Evolutionary conservation across 1,140 invertebrate genomes (phyloP).

Genomic region (Palaemon carinicauda): DNA sequence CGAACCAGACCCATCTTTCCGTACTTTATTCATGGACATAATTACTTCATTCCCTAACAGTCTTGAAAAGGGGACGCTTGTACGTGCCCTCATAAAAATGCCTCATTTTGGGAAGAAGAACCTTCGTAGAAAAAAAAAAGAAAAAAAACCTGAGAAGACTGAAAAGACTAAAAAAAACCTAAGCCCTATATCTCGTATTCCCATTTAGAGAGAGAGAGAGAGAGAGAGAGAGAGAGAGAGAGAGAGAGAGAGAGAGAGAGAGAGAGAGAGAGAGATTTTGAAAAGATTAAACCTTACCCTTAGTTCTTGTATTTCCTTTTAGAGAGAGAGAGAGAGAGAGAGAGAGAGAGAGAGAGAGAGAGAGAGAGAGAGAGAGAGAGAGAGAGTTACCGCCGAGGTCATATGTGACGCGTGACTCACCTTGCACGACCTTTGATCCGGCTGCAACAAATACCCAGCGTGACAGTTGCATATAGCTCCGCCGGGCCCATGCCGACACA

Average conservation of each 20-base stretch:
- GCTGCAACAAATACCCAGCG: constrained; percentile 63
- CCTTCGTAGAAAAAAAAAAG: constrained; percentile 28
- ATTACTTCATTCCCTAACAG: too few relatives aligned
- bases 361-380: too few relatives aligned
- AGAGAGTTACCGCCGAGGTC: too few relatives aligned
- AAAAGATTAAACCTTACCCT: not conserved
- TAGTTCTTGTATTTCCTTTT: too few relatives aligned
- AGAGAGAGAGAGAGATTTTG: not conserved
- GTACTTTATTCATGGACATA: too few relatives aligned
- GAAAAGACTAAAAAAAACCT: not conserved
- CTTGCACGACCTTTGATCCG: constrained; percentile 68
- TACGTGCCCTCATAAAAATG: too few relatives aligned
- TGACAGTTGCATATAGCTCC: constrained; percentile 64
- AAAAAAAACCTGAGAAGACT: constrained; percentile 81
- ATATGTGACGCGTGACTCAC: not conserved
- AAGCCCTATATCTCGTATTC: not conserved
- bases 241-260: constrained; percentile 9
- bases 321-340: too few relatives aligned
- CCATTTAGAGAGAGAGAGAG: not conserved
- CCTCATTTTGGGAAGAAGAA: too few relatives aligned
- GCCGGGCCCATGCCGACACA: constrained; percentile 67
- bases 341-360: too few relatives aligned
- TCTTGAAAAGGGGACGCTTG: too few relatives aligned
- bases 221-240: constrained; percentile 8
- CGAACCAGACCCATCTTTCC: too few relatives aligned